Conservation (phyloP, 2,797 vertebrate species). For the Pseudochirops cupreus region DNA sequence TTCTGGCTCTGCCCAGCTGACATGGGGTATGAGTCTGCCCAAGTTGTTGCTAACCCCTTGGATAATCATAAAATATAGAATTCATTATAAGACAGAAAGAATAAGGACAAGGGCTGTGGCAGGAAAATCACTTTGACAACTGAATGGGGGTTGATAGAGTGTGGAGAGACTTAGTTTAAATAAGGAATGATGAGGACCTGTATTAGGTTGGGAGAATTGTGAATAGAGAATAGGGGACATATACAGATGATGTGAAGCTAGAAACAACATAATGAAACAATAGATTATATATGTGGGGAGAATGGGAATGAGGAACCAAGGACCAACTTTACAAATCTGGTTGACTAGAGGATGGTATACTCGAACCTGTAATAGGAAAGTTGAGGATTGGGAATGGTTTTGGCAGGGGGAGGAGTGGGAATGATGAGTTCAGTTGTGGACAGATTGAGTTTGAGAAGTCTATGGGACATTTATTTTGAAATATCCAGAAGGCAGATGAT, state of each 20-base stretch:
- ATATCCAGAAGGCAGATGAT: not conserved
- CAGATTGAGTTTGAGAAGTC: not conserved
- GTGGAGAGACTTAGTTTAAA: not conserved
- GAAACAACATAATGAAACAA: not conserved
- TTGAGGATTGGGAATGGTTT: not conserved
- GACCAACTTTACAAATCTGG: not conserved
- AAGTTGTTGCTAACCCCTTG: not conserved
- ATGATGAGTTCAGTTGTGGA: not conserved
- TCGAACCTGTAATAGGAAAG: not conserved
- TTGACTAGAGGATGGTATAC: not conserved
- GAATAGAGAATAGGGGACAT: not conserved
- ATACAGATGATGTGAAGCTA: not conserved
- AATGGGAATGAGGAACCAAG: not conserved
- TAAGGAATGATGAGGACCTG: not conserved
- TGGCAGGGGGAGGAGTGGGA: rapidly evolving
- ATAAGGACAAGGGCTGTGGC: not conserved
- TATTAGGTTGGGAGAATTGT: not conserved
- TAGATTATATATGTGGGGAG: not conserved
- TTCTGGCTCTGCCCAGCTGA: not conserved
- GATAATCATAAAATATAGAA: not conserved
- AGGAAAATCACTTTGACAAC: not conserved
- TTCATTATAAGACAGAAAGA: not conserved
- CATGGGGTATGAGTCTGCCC: not conserved
- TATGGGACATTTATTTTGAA: not conserved
- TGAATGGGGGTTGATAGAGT: not conserved